These are phyloP conservation scores for Coptodon bakossiorum DNA, from an alignment of 2,113 vertebrate species.

Conservation along the genomic window DNA sequence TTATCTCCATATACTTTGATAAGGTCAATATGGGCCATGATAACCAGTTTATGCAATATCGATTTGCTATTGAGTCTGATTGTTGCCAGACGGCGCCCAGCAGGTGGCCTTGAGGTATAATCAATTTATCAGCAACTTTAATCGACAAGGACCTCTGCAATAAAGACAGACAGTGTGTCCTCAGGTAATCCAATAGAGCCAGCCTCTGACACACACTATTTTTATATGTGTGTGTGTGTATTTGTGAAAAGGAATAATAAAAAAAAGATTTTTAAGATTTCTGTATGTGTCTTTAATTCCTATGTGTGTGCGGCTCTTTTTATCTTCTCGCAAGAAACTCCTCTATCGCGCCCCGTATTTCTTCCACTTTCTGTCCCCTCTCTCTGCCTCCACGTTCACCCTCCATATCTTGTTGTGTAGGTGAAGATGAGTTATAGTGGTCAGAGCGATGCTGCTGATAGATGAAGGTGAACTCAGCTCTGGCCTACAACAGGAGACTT, in stretches of 20 bases:
- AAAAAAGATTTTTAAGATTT: background rate
- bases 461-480: slow-evolving; percentile 69
- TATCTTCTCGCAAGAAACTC: background rate
- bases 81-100: slow-evolving; percentile 63
- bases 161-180: slow-evolving; percentile 63
- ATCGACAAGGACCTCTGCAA: slow-evolving; percentile 63
- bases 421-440: slow-evolving; percentile 69
- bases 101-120: slow-evolving; percentile 64
- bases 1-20: slow-evolving; percentile 26
- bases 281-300: background rate
- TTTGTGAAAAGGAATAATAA: background rate
- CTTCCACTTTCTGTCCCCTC: background rate
- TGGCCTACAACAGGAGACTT: slow-evolving; percentile 52
- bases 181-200: slow-evolving; percentile 59
- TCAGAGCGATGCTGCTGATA: slow-evolving; percentile 59
- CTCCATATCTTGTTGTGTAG: slow-evolving; percentile 49
- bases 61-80: slow-evolving; percentile 61
- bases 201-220: background rate
- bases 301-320: background rate
- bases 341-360: background rate
- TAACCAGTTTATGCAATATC: slow-evolving; percentile 58
- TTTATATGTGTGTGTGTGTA: background rate
- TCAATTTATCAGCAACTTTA: slow-evolving; percentile 69
- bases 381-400: slow-evolving; percentile 6
- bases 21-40: slow-evolving; percentile 54